Evolutionary conservation across 2,888 invertebrate species (phyloP).

Genomic region (Parnassius glacialis): DNA sequence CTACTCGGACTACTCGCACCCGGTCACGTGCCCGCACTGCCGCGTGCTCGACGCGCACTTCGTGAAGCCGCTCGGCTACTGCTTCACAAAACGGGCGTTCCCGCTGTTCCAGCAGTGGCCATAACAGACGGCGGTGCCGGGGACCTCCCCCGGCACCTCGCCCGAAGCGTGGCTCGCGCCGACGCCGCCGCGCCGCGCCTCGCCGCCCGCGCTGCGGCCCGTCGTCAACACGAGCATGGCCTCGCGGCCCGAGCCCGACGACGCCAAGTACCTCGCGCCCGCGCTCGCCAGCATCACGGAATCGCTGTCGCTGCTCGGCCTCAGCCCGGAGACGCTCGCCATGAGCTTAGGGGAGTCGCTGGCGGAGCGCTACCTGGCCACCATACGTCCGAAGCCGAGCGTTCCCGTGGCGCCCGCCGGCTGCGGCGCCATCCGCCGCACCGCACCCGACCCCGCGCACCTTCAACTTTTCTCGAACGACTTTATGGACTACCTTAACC

Average conservation of each 20-base stretch:
- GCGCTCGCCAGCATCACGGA: constrained; percentile 68
- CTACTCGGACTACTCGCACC: constrained; percentile 97
- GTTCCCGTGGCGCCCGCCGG: constrained; percentile 39
- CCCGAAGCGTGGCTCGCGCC: constrained; percentile 65
- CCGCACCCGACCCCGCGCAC: constrained; percentile 52
- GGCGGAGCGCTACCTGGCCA: constrained; percentile 65
- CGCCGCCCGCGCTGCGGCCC: constrained; percentile 69
- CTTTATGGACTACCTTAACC: constrained; percentile 82
- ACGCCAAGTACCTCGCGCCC: constrained; percentile 54
- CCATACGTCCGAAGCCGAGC: constrained; percentile 63
- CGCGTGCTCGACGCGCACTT: constrained; percentile 95
- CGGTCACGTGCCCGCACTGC: constrained; percentile 95
- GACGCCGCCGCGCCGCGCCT: constrained; percentile 66
- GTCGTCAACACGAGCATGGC: constrained; percentile 79
- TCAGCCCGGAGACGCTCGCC: constrained; percentile 68
- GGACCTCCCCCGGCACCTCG: constrained; percentile 79
- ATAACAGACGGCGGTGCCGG: constrained; percentile 91
- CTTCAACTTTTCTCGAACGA: constrained; percentile 83
- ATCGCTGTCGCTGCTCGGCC: constrained; percentile 66
- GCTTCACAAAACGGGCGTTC: constrained; percentile 88
- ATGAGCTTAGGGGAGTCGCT: constrained; percentile 74
- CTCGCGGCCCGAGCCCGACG: constrained; percentile 55
- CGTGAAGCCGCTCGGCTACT: constrained; percentile 93
- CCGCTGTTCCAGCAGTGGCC: constrained; percentile 89
- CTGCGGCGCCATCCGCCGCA: constrained; percentile 55